These are phyloP conservation scores for Neogale vison DNA, from an alignment of 2,113 vertebrate genomes.

Conservation along the genomic window DNA sequence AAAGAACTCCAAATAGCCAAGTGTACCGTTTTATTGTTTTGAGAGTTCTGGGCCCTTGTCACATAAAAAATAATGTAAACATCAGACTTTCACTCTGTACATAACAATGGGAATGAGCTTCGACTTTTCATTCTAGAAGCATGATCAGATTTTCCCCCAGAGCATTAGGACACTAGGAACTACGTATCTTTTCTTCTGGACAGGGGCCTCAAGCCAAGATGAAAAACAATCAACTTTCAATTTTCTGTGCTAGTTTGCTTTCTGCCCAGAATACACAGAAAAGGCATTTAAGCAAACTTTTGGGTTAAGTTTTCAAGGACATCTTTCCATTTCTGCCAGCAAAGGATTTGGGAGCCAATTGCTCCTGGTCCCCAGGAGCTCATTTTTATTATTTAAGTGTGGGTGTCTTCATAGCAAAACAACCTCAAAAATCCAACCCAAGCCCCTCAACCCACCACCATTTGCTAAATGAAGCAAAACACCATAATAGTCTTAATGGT, in stretches of 20 bases:
- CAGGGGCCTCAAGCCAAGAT: background rate
- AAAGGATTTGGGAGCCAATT: conserved; percentile 68
- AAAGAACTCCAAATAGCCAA: background rate
- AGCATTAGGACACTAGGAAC: background rate
- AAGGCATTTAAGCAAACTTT: conserved; percentile 58
- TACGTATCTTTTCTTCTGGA: background rate
- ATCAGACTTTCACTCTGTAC: background rate
- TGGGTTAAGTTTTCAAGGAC: conserved; percentile 77
- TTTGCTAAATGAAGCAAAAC: conserved; percentile 89
- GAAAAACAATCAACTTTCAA: conserved; percentile 67
- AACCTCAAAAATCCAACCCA: background rate
- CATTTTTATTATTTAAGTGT: conserved; percentile 81
- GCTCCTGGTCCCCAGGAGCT: conserved; percentile 65
- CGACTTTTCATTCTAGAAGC: background rate
- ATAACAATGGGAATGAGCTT: background rate
- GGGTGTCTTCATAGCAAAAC: conserved; percentile 78
- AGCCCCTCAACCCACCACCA: conserved; percentile 66
- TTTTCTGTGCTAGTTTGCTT: conserved; percentile 62
- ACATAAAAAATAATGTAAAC: background rate
- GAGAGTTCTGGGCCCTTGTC: background rate
- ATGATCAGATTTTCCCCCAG: background rate
- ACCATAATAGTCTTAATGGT: conserved; percentile 86
- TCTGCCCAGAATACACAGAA: conserved; percentile 57
- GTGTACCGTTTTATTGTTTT: background rate
- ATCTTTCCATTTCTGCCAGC: conserved; percentile 74